phyloP scores from a whole-genome alignment of 2,888 invertebrate genomes.

The Nomada lathburiana region DNA sequence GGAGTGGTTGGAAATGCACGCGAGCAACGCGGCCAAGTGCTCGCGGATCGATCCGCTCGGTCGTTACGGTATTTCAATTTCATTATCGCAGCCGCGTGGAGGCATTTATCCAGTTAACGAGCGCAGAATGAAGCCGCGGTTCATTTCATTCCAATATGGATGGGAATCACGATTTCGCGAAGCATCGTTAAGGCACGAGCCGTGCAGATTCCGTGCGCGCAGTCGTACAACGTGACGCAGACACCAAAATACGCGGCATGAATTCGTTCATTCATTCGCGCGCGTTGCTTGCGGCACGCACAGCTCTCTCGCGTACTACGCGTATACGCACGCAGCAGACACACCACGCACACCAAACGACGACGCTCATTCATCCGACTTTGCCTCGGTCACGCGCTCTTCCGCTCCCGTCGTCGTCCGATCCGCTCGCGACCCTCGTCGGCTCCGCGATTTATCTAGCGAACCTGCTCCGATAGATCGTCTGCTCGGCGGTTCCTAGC shows the following conservation, averaged over 20 bases:
- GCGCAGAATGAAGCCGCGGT: slow-evolving; percentile 9
- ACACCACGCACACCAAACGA: background rate
- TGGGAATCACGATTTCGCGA: slow-evolving; percentile 36
- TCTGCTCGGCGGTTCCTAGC: too few species aligned
- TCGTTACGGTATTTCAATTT: background rate
- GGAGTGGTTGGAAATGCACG: too few species aligned
- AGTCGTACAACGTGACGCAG: slow-evolving; percentile 18
- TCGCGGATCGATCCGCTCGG: background rate
- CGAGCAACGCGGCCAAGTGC: too few species aligned
- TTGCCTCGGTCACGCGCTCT: slow-evolving; percentile 8
- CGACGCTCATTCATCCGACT: slow-evolving; percentile 16
- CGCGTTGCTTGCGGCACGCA: slow-evolving; percentile 26
- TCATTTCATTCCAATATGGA: background rate
- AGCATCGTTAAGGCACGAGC: slow-evolving; percentile 46
- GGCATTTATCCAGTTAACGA: slow-evolving; percentile 19
- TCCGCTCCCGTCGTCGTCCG: background rate
- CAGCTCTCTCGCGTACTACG: slow-evolving; percentile 12
- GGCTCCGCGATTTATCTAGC: background rate
- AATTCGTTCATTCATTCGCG: slow-evolving; percentile 51
- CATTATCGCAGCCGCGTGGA: background rate
- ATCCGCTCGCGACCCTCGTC: background rate
- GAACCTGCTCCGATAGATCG: too few species aligned
- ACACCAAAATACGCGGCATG: slow-evolving; percentile 50
- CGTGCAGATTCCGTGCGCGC: slow-evolving; percentile 15
- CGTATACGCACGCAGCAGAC: slow-evolving; percentile 6